Evolutionary conservation across 2,113 vertebrate genomes (phyloP), one percentile per base, ranked within the genome.

Genomic region (Poeciliopsis turrubarensis): DNA sequence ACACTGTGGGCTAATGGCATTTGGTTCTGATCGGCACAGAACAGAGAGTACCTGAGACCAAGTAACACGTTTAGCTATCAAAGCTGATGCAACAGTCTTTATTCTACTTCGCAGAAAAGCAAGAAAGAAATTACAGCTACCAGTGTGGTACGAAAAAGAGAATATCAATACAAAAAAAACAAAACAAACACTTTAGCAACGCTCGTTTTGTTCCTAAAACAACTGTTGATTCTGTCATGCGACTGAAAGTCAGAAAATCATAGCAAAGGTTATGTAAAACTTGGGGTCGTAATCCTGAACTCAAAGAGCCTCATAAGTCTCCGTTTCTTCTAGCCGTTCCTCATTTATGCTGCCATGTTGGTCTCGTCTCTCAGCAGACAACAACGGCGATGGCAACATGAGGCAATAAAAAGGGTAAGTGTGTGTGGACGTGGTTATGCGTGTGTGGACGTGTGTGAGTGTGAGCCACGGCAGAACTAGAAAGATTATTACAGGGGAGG

Each of bases 321-420:
- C 27, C 32, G 60, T 74, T 13, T 41, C 30, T 31, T 65, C 15
- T 8, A 63, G 66, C 72, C 51, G 75, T 26, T 30, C 29, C 57
- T 65, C 17, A 34, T n/a, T 68, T 22, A 65, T 57, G 54, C 72
- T 81, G 75, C 69, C 32, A 37, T 29, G 31, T 68, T 26, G 10
- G 73, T 31, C 47, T 78, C 61, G 65, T 81, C 17, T 39, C 77
- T 73, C 15, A 17, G 17, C 73, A 61, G 73, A 73, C 72, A 71
- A 79, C 54, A 66, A 65, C 25, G 39, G 65, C 3, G 54, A 68
- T 62, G 71, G 60, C 54, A 34, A 72, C 72, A 73, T 26, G 30
- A 77, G 60, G 66, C 63, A 70, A 67, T 80, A 65, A 69, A 81
- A 63, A 22, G 32, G 61, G 31, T 67, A 10, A 32, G 39, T 31